Base-by-base conservation (phyloP, 2,888 invertebrate genomes). In the Notodonta ziczac region DNA sequence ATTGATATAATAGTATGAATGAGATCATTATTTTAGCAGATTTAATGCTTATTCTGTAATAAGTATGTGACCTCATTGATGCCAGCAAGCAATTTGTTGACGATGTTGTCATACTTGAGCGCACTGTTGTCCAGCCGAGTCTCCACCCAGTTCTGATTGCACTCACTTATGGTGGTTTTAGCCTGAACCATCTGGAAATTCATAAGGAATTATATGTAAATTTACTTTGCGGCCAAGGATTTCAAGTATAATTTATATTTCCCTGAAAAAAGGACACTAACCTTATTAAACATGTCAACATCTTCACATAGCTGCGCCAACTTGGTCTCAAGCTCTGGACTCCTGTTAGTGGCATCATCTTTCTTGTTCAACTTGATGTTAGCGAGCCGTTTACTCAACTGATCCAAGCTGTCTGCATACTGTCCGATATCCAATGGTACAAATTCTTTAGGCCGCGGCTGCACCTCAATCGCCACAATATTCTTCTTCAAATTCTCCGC, bases 31-130 rank as follows among this genome's bases (percentile, higher is more conserved):
- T 35, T 35, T 35, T 35, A 7, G 5, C 46, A 46, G n/a, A 46
- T 46, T 46, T 7, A 46, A 13, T 46, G 46, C 4, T 51, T 87
- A 61, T 83, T 89, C 59, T 88, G 85, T 51, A 90, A 74, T 61
- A 91, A 80, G 63, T 87, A 91, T 65, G 86, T 83, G 2, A 90
- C 87, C 72, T 90, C 93, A 76, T 92, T 91, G 14, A 91, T 85
- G 4, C 85, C 86, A 2, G 85, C 75, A 0, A 91, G 80, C 13
- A 93, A 67, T 70, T 90, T 91, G 62, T 83, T 88, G 35, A 92
- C 78, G 4, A 90, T 76, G 16, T 81, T 81, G 58, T 88, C 86
- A 69, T 91, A 92, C 40, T 82, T 77, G 32, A 89, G 64, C 8
- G 81, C 74, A 58, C 73, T 76, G 58, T 70, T 78, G 40, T 78